Evolutionary conservation across 1,140 invertebrate genomes (phyloP), one percentile per base, ranked within the genome.

Genomic region (Contarinia nasturtii): DNA sequence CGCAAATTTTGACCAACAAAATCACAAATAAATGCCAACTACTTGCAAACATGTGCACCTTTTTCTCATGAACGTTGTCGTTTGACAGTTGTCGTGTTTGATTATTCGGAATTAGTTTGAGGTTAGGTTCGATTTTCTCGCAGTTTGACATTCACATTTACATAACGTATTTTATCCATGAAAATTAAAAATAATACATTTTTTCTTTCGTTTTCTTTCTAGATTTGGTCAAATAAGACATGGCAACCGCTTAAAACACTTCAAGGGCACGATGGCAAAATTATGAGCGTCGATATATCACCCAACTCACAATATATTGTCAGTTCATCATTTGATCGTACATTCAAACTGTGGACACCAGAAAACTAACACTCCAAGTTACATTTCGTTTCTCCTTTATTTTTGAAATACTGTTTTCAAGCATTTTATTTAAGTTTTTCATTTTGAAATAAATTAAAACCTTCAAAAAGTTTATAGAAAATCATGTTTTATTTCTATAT

Each of bases 341-440:
- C 95, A 1, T 96, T 98, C 62, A 99, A 98, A 69, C 63, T 98
- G 2, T 99, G 94, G 95, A 74, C 86, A 4, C 82, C 89, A 1
- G 89, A 91, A 64, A 59, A 43, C 18, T 43, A 43, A 43, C 10
- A 20, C 41, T 27, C n/a, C 4, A 27, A 27, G 27, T 27, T 27
- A 27, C 27, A 5, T 27, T 10, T 27, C 27, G 3, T 27, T 27
- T 27, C 10, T n/a, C n/a, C n/a, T n/a, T n/a, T n/a, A n/a, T n/a
- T n/a, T n/a, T n/a, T n/a, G n/a, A n/a, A n/a, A n/a, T n/a, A 3
- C 10, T 27, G 27, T 27, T 27, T 27, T 27, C 4, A 27, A 27
- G 10, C 27, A 27, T 27, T 27, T 10, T 27, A 27, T 27, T 27
- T 10, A 27, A 27, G 27, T 27, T 27, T 27, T 27, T 27, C 27